Percentiles rank a stretch among this genome's conserved stretches.
These are phyloP conservation scores for Tragelaphus eurycerus DNA, from an alignment of 2,797 vertebrate genomes.

Conservation along the genomic window DNA sequence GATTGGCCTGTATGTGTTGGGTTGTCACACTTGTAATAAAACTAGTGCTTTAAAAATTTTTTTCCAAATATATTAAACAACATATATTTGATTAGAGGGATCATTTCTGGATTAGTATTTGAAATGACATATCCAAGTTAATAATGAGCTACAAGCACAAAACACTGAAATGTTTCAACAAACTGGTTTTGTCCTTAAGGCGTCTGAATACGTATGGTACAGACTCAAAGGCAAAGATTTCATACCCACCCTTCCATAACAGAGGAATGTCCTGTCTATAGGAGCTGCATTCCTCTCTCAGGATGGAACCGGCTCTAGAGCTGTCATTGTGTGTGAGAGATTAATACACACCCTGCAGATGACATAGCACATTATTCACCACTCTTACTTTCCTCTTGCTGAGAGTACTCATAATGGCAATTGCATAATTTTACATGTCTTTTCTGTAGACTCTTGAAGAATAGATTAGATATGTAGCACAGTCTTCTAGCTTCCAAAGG, in stretches of 20 bases:
- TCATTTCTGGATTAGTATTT: not conserved
- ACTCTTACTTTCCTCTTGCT: not conserved
- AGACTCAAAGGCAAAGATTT: not conserved
- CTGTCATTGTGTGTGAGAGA: not conserved
- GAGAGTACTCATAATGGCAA: not conserved
- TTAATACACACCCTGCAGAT: not conserved
- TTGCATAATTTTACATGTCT: not conserved
- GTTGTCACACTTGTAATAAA: not conserved
- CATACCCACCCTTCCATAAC: not conserved
- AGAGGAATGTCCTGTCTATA: not conserved
- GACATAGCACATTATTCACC: not conserved
- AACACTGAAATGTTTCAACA: not conserved
- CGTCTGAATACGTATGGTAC: not conserved
- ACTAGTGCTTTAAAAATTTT: not conserved
- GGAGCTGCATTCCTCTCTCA: not conserved
- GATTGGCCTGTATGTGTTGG: not conserved
- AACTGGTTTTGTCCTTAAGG: not conserved
- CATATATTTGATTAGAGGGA: slow-evolving; percentile 1
- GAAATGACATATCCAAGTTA: not conserved
- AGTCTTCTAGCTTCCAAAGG: not conserved
- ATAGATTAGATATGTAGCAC: not conserved
- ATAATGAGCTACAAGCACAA: not conserved
- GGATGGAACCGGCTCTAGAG: not conserved
- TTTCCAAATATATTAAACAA: not conserved
- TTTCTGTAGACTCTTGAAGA: not conserved